phyloP scores from a whole-genome alignment of 2,797 vertebrate genomes.

The Sebastes minor region DNA sequence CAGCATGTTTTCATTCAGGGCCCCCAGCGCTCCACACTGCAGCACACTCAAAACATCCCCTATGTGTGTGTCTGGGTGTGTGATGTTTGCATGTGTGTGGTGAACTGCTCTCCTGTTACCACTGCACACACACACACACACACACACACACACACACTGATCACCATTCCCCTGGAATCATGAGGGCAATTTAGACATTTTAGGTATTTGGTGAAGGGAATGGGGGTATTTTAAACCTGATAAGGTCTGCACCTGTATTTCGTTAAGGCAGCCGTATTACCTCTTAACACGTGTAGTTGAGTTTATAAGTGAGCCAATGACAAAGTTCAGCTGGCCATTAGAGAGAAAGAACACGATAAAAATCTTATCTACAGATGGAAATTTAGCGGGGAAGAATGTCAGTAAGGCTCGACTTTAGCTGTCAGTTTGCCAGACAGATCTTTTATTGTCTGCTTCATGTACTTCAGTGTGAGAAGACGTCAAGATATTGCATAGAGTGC shows the following conservation, averaged over 20 bases:
- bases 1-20: slow-evolving; percentile 70
- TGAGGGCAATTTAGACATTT: slow-evolving; percentile 46
- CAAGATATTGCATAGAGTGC: background rate
- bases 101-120: slow-evolving; percentile 26
- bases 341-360: background rate
- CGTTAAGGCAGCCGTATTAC: background rate
- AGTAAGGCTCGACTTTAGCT: background rate
- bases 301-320: background rate
- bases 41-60: slow-evolving; percentile 61
- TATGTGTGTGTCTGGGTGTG: slow-evolving; percentile 26
- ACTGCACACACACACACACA: background rate
- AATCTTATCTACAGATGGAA: background rate
- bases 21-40: slow-evolving; percentile 46
- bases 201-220: slow-evolving; percentile 3
- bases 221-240: background rate
- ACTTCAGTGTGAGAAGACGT: background rate
- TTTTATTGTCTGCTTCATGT: background rate
- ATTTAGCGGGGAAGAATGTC: background rate
- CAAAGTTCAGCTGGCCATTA: background rate
- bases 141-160: background rate
- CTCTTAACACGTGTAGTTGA: background rate
- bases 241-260: background rate
- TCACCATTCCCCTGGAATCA: slow-evolving; percentile 1
- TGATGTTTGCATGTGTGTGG: slow-evolving; percentile 44
- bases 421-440: slow-evolving; percentile 1